Evolutionary conservation across 2,888 invertebrate species (phyloP).

Genomic region (Apocheima hispidaria): DNA sequence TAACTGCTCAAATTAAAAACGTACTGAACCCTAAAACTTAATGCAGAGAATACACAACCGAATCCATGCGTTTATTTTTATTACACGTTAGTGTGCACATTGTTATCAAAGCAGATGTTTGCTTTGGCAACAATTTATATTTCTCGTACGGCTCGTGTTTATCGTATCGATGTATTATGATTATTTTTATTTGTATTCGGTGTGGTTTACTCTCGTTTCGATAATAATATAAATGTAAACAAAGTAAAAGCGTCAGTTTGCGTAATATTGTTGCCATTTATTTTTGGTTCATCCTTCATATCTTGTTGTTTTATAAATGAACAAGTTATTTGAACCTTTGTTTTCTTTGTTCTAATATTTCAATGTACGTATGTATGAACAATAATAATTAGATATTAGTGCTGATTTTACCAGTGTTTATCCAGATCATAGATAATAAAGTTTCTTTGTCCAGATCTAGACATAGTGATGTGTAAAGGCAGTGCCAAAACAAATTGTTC

Average conservation of each 20-base stretch:
- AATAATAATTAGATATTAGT: too few relatives aligned
- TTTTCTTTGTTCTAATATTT: neutral
- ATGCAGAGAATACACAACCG: conserved; percentile 7
- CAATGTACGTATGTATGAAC: too few relatives aligned
- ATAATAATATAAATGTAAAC: conserved; percentile 33
- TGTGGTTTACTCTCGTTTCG: conserved; percentile 33
- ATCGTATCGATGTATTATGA: conserved; percentile 51
- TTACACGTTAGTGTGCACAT: conserved; percentile 50
- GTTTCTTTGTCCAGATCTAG: neutral
- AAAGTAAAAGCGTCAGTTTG: neutral
- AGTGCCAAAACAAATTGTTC: neutral
- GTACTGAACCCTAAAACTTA: conserved; percentile 21
- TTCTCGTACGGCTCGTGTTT: conserved; percentile 50
- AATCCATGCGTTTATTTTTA: conserved; percentile 45
- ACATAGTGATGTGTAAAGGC: neutral
- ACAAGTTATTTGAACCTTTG: neutral
- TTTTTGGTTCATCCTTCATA: neutral
- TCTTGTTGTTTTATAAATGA: neutral
- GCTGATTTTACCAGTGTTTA: neutral
- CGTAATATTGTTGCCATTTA: conserved; percentile 4
- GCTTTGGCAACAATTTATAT: conserved; percentile 51
- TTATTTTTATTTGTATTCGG: conserved; percentile 45
- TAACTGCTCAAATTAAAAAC: neutral
- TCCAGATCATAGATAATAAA: too few relatives aligned
- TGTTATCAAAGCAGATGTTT: conserved; percentile 59